Percentiles rank a stretch among this genome's conserved stretches.
phyloP scores from a whole-genome alignment of 2,797 vertebrate genomes.

The Chelon auratus region DNA sequence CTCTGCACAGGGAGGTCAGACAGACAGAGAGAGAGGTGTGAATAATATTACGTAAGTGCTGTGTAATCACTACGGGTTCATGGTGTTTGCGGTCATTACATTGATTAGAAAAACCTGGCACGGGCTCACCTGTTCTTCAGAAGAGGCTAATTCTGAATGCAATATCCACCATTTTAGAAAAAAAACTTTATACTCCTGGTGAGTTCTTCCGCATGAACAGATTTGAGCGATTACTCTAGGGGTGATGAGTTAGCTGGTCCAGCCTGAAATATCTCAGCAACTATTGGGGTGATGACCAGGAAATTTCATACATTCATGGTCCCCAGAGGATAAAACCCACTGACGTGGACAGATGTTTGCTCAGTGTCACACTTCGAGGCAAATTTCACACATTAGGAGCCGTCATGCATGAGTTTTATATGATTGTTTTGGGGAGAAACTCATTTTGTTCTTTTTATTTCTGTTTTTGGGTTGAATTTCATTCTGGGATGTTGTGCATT shows the following conservation, averaged over 20 bases:
- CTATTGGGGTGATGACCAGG: not conserved
- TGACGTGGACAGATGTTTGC: not conserved
- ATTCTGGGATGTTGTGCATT: too few species aligned
- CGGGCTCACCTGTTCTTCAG: conserved; percentile 20
- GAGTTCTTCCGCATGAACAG: not conserved
- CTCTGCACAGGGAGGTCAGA: conserved; percentile 34
- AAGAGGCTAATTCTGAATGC: conserved; percentile 21
- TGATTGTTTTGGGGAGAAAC: too few species aligned
- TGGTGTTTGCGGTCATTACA: conserved; percentile 40
- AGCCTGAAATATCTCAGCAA: not conserved
- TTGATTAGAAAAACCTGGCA: conserved; percentile 44
- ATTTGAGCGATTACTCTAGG: too few species aligned
- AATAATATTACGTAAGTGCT: conserved; percentile 23
- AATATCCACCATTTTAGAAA: not conserved
- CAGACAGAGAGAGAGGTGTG: conserved; percentile 27
- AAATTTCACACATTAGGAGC: too few species aligned
- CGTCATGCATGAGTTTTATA: too few species aligned
- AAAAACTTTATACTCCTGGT: conserved; percentile 10
- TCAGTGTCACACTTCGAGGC: not conserved
- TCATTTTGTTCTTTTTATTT: too few species aligned
- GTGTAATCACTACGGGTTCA: conserved; percentile 48
- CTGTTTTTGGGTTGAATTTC: too few species aligned
- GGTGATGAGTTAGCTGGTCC: not conserved
- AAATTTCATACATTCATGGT: not conserved
- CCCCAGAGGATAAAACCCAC: not conserved